These are phyloP conservation scores for Leptoteleia sp. DNA, from an alignment of 1,140 invertebrate genomes.

Conservation along the genomic window DNA sequence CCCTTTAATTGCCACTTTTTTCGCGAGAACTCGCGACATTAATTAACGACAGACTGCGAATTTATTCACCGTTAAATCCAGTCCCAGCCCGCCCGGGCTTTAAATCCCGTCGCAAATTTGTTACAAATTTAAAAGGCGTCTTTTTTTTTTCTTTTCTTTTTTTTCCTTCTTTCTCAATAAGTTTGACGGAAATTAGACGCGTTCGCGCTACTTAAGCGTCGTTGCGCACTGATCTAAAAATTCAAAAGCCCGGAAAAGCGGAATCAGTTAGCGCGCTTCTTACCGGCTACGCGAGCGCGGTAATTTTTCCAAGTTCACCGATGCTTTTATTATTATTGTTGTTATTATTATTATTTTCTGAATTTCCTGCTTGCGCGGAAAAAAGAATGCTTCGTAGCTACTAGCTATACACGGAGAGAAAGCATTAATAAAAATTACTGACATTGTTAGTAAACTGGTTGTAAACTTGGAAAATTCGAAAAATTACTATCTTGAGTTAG, in stretches of 20 bases:
- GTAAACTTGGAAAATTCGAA: too few species aligned
- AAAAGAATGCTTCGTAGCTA: too few species aligned
- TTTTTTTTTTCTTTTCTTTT: too few species aligned
- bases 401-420: too few species aligned
- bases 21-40: background rate
- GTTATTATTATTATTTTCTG: background rate
- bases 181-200: too few species aligned
- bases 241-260: slow-evolving; percentile 32
- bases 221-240: slow-evolving; percentile 20
- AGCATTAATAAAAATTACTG: too few species aligned
- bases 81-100: too few species aligned
- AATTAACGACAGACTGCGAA: slow-evolving; percentile 23
- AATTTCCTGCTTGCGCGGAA: too few species aligned
- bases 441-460: too few species aligned
- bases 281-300: background rate
- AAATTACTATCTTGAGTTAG: too few species aligned
- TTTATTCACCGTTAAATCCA: slow-evolving; percentile 20
- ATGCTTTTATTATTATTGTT: background rate
- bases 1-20: too few species aligned
- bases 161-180: too few species aligned
- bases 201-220: slow-evolving; percentile 7
- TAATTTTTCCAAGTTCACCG: slow-evolving; percentile 1
- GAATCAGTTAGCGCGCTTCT: slow-evolving; percentile 2
- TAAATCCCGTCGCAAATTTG: background rate
- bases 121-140: slow-evolving; percentile 29